Evolutionary conservation across 2,113 vertebrate genomes (phyloP).

Genomic region (Labeo rohita): DNA sequence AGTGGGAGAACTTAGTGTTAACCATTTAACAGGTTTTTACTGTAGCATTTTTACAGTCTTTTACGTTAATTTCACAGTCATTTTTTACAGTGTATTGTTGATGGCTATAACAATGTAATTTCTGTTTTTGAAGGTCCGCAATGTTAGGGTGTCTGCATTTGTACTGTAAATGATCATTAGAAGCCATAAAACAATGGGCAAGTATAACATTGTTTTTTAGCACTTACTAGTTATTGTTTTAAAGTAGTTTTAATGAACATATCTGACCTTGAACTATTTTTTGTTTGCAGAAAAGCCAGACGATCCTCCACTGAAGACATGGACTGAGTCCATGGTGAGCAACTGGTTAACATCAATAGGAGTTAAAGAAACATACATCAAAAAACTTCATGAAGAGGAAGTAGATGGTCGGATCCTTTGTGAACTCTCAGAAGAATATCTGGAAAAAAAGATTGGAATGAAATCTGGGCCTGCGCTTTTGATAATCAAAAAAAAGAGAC

Average conservation of each 20-base stretch:
- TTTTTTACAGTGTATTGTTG: too few relatives aligned
- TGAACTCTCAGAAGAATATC: conserved; percentile 69
- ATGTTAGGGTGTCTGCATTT: neutral
- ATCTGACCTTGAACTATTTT: conserved; percentile 5
- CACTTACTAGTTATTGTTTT: neutral
- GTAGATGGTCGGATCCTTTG: conserved; percentile 75
- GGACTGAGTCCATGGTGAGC: conserved; percentile 78
- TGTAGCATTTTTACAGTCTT: too few relatives aligned
- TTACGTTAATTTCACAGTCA: too few relatives aligned
- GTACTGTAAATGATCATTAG: neutral
- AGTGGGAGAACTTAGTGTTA: too few relatives aligned
- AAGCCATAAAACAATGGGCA: conserved; percentile 47
- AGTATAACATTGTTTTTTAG: conserved; percentile 14
- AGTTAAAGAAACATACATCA: conserved; percentile 73
- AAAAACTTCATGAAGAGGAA: conserved; percentile 74
- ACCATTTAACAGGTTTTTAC: too few relatives aligned
- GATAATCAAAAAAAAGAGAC: conserved; percentile 74
- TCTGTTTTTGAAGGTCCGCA: conserved; percentile 1
- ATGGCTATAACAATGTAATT: neutral
- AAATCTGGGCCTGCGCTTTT: conserved; percentile 76
- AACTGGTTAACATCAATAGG: conserved; percentile 75
- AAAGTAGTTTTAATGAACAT: neutral
- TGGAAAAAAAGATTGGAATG: conserved; percentile 73
- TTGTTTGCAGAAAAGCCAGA: conserved; percentile 53
- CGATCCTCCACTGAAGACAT: conserved; percentile 63